phyloP scores from a whole-genome alignment of 2,113 vertebrate genomes.

The Grammomys surdaster region DNA sequence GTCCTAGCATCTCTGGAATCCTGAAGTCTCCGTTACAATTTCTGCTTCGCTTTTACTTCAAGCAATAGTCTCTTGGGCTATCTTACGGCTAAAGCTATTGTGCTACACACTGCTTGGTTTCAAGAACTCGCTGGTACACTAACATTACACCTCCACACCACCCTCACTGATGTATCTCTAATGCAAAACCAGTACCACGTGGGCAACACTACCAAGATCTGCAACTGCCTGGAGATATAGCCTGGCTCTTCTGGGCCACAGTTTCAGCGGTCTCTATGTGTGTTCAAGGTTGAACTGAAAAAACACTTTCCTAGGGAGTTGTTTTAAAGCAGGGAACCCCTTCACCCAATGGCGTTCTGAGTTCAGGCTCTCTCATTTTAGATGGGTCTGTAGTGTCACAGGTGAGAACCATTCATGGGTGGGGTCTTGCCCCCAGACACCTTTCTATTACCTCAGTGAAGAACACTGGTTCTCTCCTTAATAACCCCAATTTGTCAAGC shows the following conservation, averaged over 20 bases:
- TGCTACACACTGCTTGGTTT: background rate
- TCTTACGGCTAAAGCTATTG: background rate
- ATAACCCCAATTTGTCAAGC: background rate
- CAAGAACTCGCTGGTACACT: background rate
- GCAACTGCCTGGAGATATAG: rapidly evolving
- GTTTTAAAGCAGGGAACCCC: background rate
- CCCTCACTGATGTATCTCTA: background rate
- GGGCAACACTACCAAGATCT: background rate
- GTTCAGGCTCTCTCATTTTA: background rate
- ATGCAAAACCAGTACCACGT: too few relatives aligned
- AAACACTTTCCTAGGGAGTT: background rate
- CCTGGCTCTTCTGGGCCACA: background rate
- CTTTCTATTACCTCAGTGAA: background rate
- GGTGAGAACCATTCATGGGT: background rate
- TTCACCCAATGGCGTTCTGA: too few relatives aligned
- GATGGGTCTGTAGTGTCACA: background rate
- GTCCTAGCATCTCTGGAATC: background rate
- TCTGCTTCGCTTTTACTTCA: background rate
- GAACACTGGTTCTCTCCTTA: background rate
- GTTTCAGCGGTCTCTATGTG: too few relatives aligned
- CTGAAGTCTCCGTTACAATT: background rate
- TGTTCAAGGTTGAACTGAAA: background rate
- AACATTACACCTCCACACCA: background rate
- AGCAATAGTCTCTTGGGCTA: background rate
- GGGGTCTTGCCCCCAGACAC: background rate